Conservation (phyloP, 2,888 invertebrate species). For the Lacanobia wlatinum region DNA sequence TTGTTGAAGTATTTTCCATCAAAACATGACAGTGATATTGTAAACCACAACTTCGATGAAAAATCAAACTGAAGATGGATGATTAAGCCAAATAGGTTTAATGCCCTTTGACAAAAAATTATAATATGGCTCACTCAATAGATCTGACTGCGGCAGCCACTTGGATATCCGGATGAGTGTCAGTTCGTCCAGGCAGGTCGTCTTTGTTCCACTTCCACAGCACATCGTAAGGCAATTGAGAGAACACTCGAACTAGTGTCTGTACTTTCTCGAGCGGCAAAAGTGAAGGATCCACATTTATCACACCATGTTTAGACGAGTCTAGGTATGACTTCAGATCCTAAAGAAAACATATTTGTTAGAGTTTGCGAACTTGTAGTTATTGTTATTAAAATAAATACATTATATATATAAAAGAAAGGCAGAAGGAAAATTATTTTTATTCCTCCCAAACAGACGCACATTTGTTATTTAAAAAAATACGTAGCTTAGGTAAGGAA, state of each 20-base stretch:
- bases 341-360: not conserved
- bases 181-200: slow-evolving; percentile 68
- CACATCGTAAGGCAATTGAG: slow-evolving; percentile 75
- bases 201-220: slow-evolving; percentile 80
- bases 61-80: too few relatives aligned
- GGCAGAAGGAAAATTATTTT: too few relatives aligned
- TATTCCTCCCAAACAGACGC: too few relatives aligned
- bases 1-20: too few relatives aligned
- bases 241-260: slow-evolving; percentile 73
- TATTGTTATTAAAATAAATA: too few relatives aligned
- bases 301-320: slow-evolving; percentile 74
- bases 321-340: slow-evolving; percentile 69
- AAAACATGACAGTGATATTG: too few relatives aligned
- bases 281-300: slow-evolving; percentile 73
- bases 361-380: not conserved
- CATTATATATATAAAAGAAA: too few relatives aligned
- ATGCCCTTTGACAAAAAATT: too few relatives aligned
- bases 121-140: slow-evolving; percentile 61
- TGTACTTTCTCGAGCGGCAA: slow-evolving; percentile 71
- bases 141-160: slow-evolving; percentile 79
- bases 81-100: too few relatives aligned
- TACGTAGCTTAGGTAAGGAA: too few relatives aligned
- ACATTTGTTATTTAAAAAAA: too few relatives aligned
- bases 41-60: too few relatives aligned
- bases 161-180: slow-evolving; percentile 76